Percentiles rank a stretch among this genome's conserved stretches.
Conservation (phyloP, 2,797 vertebrate genomes). For the Danionella dracula region DNA sequence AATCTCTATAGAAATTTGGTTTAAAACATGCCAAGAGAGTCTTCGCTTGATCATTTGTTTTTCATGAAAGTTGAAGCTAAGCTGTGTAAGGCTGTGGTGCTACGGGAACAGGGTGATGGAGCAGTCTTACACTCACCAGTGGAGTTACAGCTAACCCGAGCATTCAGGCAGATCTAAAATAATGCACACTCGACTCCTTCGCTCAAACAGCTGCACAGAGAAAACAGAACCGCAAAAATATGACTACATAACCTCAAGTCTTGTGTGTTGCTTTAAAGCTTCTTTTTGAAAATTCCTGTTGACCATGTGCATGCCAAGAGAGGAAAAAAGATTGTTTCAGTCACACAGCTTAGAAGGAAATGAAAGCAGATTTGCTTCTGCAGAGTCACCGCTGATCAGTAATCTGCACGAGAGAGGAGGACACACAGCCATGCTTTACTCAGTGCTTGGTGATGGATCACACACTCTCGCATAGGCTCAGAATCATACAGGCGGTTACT, state of each 20-base stretch:
- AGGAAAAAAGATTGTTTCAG: background rate
- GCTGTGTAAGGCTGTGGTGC: too few species aligned
- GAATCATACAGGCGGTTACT: background rate
- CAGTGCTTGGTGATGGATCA: conserved; percentile 6
- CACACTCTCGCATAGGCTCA: background rate
- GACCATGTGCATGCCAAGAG: background rate
- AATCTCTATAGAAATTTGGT: too few species aligned
- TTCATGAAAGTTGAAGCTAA: too few species aligned
- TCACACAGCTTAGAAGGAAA: conserved; percentile 17
- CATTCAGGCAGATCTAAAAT: background rate
- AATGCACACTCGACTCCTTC: too few species aligned
- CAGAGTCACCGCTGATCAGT: background rate
- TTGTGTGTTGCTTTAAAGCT: background rate
- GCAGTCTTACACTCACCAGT: too few species aligned
- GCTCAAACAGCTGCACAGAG: background rate
- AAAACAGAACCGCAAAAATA: background rate
- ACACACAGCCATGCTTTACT: conserved; percentile 5
- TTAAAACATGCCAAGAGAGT: too few species aligned
- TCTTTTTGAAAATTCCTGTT: background rate
- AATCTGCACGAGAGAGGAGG: conserved; percentile 14
- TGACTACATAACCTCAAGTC: background rate
- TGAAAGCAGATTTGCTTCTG: conserved; percentile 17
- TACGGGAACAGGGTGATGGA: too few species aligned
- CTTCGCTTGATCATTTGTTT: too few species aligned
- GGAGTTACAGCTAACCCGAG: too few species aligned